Evolutionary conservation across 2,113 vertebrate species (phyloP), one percentile per base, ranked within the genome.

Genomic region (Xiphophorus maculatus): DNA sequence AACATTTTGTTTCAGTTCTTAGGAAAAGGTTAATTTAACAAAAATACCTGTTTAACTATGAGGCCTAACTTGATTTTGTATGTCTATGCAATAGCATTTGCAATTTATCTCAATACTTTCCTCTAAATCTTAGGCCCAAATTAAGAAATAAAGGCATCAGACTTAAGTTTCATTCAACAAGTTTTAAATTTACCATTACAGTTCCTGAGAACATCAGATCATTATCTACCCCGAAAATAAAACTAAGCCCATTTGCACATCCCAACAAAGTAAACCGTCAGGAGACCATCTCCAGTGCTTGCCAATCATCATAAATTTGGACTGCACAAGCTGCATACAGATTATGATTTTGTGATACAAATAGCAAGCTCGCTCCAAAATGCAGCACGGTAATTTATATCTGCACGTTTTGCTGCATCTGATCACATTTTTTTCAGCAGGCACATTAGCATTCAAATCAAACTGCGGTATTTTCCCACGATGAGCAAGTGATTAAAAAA

Each of bases 391-490:
- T 63, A 13, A 71, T 83, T 76, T 72, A n/a, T 75, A 61, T 65
- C 29, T 0, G 25, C 44, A 32, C 63, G 30, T 65, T 70, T 35
- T 78, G 37, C 30, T 48, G 54, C 68, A 33, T 74, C 48, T 60
- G 66, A 79, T 58, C 51, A 58, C 22, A 25, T 71, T 77, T 51
- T 77, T 84, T 84, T 63, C 32, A 71, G 19, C 4, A 0, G 44
- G 58, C 73, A 71, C 35, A 82, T 87, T 83, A 79, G 54, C 67
- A 84, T 75, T 79, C 77, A 60, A 67, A 66, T 80, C 81, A 81
- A 65, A 63, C 66, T 40, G 35, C 58, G 1, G 35, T n/a, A 27
- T 73, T 74, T 71, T 84, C 71, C 54, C 76, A 76, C 11, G 1
- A 77, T 79, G 74, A 25, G 66, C 5, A 14, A 74, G 61, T 71